Percentiles rank a stretch among this genome's conserved stretches.
These are phyloP conservation scores for Chelonoidis abingdonii DNA, from an alignment of 2,113 vertebrate genomes.

Conservation along the genomic window DNA sequence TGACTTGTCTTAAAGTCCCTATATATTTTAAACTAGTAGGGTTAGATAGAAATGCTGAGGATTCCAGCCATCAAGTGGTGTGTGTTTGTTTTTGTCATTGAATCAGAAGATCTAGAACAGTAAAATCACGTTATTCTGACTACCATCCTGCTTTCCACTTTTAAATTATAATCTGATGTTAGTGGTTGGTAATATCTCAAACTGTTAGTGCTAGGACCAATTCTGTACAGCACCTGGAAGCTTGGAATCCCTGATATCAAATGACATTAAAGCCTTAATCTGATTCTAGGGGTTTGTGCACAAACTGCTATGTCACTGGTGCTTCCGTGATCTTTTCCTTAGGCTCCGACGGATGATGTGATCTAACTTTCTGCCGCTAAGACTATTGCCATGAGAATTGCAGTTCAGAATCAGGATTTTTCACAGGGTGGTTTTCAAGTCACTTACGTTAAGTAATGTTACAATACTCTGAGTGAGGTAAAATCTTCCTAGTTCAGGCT, in stretches of 20 bases:
- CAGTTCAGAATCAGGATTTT: not conserved
- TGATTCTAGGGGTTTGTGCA: accelerated
- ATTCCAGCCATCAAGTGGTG: not conserved
- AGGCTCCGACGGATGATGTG: not conserved
- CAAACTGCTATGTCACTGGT: not conserved
- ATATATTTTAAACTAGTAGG: not conserved
- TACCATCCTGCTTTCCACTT: not conserved
- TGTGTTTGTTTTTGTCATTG: not conserved
- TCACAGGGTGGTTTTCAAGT: accelerated
- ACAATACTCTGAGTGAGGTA: not conserved
- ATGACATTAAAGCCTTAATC: accelerated
- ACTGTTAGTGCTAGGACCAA: not conserved
- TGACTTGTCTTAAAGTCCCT: not conserved
- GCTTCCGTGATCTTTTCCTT: not conserved
- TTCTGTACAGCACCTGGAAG: not conserved
- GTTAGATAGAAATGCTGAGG: not conserved
- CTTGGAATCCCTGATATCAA: not conserved
- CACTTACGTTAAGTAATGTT: not conserved
- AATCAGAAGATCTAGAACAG: not conserved
- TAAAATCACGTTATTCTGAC: not conserved
- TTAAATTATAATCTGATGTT: not conserved
- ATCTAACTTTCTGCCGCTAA: not conserved
- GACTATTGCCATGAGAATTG: not conserved
- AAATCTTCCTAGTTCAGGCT: not conserved
- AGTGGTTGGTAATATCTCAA: not conserved